Evolutionary conservation across 2,113 vertebrate species (phyloP), one percentile per base, ranked within the genome.

Genomic region (Stegostoma tigrinum): DNA sequence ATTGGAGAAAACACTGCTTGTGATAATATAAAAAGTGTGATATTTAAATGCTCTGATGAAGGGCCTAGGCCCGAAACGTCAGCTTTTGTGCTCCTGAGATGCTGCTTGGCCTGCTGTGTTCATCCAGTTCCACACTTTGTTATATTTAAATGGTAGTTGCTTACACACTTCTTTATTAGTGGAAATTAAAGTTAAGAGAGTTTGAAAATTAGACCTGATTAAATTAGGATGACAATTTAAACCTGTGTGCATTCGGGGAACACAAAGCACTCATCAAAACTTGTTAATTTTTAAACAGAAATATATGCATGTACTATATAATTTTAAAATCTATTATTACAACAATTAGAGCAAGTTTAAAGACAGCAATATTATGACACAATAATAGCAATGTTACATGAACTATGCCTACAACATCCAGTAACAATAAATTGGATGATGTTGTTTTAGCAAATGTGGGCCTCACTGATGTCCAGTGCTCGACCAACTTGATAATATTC

Each of bases 281-380:
- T 38, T 66, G 17, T 38, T n/a, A 91, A 5, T 30, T 27, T 55
- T 89, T 55, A 34, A 14, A 52, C 21, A 85, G n/a, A 85, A 7
- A 85, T 19, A 85, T 34, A 12, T 55, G 48, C 52, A 45, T 12
- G 2, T 19, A 45, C 45, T 87, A 10, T 45, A 19, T 85, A 23
- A 14, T 90, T n/a, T 61, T 15, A 19, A 90, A 90, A 34, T 61
- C 52, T 15, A n/a, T 93, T 93, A 93, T 72, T 30, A 67, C 67
- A 95, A 90, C 48, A 90, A 61, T 90, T 27, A 90, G 30, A 90
- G 27, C 87, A 64, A 90, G 64, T 72, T 95, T n/a, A 34, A 95
- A 95, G 45, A 72, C 3, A 5, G 21, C 42, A 93, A 38, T 34
- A 72, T 72, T 48, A 52, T 75, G 24, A 5, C 45, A 48, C 45